Conservation (phyloP, 2,888 invertebrate genomes). For the Eumerus sabulonum region DNA sequence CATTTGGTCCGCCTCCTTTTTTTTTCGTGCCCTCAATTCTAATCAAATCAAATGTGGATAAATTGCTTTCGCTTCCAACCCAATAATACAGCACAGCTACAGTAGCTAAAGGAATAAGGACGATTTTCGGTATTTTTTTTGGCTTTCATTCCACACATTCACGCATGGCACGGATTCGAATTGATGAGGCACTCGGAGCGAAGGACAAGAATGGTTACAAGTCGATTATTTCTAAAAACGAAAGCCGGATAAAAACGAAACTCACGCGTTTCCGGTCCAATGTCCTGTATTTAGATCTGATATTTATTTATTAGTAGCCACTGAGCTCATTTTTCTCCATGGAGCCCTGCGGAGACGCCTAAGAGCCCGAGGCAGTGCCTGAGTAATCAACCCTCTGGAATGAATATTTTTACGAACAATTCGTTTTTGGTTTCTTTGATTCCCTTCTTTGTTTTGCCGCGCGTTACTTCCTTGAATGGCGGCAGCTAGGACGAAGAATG, state of each 20-base stretch:
- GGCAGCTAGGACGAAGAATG: constrained; percentile 43
- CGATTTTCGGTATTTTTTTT: constrained; percentile 11
- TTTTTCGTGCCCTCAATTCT: constrained; percentile 52
- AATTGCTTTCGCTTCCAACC: constrained; percentile 16
- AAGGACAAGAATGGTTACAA: background rate
- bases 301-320: constrained; percentile 53
- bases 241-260: constrained; percentile 46
- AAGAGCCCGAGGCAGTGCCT: constrained; percentile 7
- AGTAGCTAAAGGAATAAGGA: background rate
- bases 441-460: constrained; percentile 9
- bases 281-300: constrained; percentile 49
- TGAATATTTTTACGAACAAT: constrained; percentile 5
- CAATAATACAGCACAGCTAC: too few species aligned
- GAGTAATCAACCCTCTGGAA: constrained; percentile 42
- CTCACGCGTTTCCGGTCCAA: constrained; percentile 53
- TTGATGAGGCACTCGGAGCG: background rate
- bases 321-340: constrained; percentile 56
- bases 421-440: constrained; percentile 7
- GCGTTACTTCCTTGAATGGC: constrained; percentile 33
- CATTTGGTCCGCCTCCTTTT: background rate
- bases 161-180: background rate
- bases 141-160: background rate
- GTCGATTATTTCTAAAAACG: constrained; percentile 17
- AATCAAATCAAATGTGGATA: constrained; percentile 44
- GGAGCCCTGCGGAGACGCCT: constrained; percentile 10